Conservation (phyloP, 2,888 invertebrate genomes). For the Caenorhabditis zanzibari region DNA sequence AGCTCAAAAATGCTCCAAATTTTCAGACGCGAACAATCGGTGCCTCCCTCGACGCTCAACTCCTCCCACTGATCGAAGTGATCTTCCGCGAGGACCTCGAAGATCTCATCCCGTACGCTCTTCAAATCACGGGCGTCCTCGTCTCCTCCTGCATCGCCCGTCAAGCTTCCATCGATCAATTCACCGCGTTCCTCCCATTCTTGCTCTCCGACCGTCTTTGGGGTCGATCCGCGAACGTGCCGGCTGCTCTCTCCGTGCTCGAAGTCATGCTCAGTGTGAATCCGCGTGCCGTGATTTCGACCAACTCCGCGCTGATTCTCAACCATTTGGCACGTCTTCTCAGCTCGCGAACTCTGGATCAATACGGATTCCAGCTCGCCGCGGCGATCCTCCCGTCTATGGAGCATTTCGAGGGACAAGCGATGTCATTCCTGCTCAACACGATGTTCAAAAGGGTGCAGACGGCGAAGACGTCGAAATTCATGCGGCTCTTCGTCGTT, state of each 20-base stretch:
- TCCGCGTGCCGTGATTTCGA: slow-evolving; percentile 86
- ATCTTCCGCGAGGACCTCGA: slow-evolving; percentile 92
- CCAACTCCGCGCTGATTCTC: slow-evolving; percentile 86
- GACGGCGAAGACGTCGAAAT: slow-evolving; percentile 96
- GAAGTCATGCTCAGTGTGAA: slow-evolving; percentile 87
- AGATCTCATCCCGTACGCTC: slow-evolving; percentile 98
- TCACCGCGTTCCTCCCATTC: slow-evolving; percentile 93
- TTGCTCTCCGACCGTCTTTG: slow-evolving; percentile 93
- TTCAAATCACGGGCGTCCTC: slow-evolving; percentile 89
- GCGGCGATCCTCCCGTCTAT: slow-evolving; percentile 88
- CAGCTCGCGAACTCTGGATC: slow-evolving; percentile 95
- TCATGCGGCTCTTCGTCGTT: slow-evolving; percentile 91
- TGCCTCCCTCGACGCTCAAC: slow-evolving; percentile 88
- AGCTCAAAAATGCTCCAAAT: no score
- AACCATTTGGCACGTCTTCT: slow-evolving; percentile 88
- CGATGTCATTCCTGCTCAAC: slow-evolving; percentile 67
- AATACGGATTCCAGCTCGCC: slow-evolving; percentile 95
- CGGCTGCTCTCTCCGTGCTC: slow-evolving; percentile 93
- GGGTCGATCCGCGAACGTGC: slow-evolving; percentile 95
- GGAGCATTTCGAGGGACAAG: slow-evolving; percentile 54
- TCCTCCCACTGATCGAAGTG: slow-evolving; percentile 96
- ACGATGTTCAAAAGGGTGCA: slow-evolving; percentile 86
- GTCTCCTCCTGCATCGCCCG: slow-evolving; percentile 66
- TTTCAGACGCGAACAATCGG: slow-evolving; percentile 76
- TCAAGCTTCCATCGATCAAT: slow-evolving; percentile 88